Base-by-base conservation (phyloP, 2,797 vertebrate species). In the Sebastes paucispinis region DNA sequence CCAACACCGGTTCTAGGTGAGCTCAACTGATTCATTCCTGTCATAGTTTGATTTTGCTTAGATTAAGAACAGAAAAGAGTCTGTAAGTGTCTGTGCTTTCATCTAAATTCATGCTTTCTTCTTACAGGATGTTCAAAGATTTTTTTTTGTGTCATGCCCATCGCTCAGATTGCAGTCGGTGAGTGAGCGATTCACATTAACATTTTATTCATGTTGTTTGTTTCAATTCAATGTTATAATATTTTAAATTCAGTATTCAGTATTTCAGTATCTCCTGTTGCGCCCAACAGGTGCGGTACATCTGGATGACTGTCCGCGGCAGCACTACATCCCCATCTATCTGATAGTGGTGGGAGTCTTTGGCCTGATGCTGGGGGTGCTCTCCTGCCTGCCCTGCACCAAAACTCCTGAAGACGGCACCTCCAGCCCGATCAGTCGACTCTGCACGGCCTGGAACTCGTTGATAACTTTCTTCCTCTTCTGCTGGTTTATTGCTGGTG, bases 401-500 rank as follows among this genome's bases (percentile, higher is more conserved):
- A 18, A 2, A 1, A 2, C 80, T 22, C 2, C 43, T 0, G 3
- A 77, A 58, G 88, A 91, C 0, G 81, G 47, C 1, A 0, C 55
- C 8, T 0, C 20, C 3, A 90, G 14, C 57, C 9, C 18, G 0
- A 63, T 91, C 5, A 67, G 8, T 27, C 13, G 0, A 0, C 0
- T 85, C 47, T 92, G 84, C 88, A 8, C 0, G 0, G 0, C 16
- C 31, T 95, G 92, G 91, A 94, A 92, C 84, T 77, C 73, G 0
- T 5, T 95, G 39, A 62, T 79, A 2, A 80, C 88, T 0, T 0
- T 52, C 10, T 95, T 96, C 64, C 25, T 94, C 62, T 83, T 92
- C 73, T 90, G 92, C 85, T 96, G 96, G 95, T 91, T 95, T 52
- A 95, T 96, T 2, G 68, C 90, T 7, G 95, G 96, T 96, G 75